Conservation (phyloP, 92 coral and sea anemone genomes). For the Epizoanthus rinbou region DNA sequence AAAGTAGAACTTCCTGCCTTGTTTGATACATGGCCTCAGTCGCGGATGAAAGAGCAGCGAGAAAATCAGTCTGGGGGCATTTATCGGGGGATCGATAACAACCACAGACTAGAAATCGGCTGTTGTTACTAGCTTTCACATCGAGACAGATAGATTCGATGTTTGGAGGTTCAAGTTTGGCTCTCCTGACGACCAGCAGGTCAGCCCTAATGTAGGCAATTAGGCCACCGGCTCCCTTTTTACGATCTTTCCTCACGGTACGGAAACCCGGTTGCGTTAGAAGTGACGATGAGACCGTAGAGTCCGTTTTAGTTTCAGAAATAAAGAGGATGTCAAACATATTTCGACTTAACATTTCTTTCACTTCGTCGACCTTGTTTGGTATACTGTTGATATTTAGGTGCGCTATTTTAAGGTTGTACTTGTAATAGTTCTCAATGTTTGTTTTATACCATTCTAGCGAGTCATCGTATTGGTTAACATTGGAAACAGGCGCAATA, state of each 20-base stretch:
- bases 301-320: conserved; percentile 48
- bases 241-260: conserved; percentile 1
- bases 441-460: conserved; percentile 36
- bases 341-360: conserved; percentile 39
- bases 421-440: conserved; percentile 50
- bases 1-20: conserved; percentile 15
- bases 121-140: conserved; percentile 6
- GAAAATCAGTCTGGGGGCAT: conserved; percentile 32
- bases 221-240: too few species aligned
- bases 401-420: conserved; percentile 44
- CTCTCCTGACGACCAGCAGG: too few species aligned
- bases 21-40: conserved; percentile 37
- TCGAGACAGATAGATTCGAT: conserved; percentile 55
- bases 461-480: neutral
- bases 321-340: conserved; percentile 53
- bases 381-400: conserved; percentile 54
- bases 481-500: too few species aligned
- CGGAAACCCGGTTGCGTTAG: conserved; percentile 43
- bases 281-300: conserved; percentile 9
- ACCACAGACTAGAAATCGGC: neutral
- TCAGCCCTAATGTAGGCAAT: too few species aligned
- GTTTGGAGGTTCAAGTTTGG: conserved; percentile 49
- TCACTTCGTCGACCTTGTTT: conserved; percentile 54
- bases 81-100: neutral
- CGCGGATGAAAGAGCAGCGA: conserved; percentile 22